Conservation (phyloP, 1,140 invertebrate genomes). For the Luehdorfia chinensis region DNA sequence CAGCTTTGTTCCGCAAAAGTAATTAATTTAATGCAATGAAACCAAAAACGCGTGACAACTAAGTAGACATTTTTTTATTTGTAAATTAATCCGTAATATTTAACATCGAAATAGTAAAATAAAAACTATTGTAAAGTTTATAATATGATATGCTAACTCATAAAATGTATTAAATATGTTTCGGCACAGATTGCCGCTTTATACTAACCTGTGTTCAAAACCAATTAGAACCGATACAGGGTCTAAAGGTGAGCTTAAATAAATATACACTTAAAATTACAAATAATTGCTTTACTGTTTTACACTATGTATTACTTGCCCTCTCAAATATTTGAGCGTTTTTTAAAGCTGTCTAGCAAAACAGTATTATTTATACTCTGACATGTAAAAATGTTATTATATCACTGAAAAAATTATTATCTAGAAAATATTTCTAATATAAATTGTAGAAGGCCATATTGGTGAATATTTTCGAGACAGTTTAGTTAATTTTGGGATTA, state of each 20-base stretch:
- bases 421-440: constrained; percentile 40
- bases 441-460: constrained; percentile 43
- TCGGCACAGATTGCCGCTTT: constrained; percentile 40
- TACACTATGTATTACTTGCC: neutral
- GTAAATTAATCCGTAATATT: constrained; percentile 41
- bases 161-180: constrained; percentile 61
- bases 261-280: constrained; percentile 45
- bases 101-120: constrained; percentile 64
- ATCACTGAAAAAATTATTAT: constrained; percentile 21
- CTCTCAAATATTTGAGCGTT: constrained; percentile 35
- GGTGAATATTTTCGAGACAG: constrained; percentile 29
- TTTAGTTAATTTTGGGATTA: neutral
- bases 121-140: constrained; percentile 64
- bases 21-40: neutral
- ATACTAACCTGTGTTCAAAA: constrained; percentile 44
- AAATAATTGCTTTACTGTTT: constrained; percentile 22
- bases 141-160: constrained; percentile 63
- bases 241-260: constrained; percentile 38
- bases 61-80: constrained; percentile 19
- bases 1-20: neutral
- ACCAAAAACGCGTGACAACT: constrained; percentile 9
- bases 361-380: constrained; percentile 18
- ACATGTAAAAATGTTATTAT: neutral
- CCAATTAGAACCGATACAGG: constrained; percentile 45
- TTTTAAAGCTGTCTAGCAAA: constrained; percentile 47